These are phyloP conservation scores for Puffinus mauretanicus DNA, from an alignment of 2,113 vertebrate species.

Conservation along the genomic window DNA sequence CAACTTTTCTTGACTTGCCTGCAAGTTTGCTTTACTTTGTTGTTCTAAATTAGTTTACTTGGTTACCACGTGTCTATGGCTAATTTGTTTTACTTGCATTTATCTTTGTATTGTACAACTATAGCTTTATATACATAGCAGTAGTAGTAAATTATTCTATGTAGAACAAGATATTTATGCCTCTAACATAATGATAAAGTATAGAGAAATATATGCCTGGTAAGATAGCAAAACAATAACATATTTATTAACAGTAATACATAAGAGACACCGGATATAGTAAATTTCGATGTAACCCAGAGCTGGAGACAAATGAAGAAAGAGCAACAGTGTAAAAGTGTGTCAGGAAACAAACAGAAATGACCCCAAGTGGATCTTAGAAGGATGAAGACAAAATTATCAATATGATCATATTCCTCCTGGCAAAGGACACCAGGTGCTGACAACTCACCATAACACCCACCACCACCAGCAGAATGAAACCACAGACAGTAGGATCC, in stretches of 20 bases:
- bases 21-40: neutral
- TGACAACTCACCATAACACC: accelerated
- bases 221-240: neutral
- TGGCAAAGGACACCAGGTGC: neutral
- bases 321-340: neutral
- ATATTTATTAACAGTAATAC: neutral
- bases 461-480: neutral
- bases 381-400: neutral
- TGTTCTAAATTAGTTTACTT: neutral
- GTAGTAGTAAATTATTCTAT: neutral
- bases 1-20: neutral
- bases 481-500: neutral
- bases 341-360: neutral
- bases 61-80: accelerated
- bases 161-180: neutral
- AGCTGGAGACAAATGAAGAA: neutral
- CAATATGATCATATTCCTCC: neutral
- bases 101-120: neutral
- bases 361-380: neutral
- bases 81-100: neutral
- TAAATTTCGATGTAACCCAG: neutral
- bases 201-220: neutral
- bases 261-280: neutral
- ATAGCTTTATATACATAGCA: neutral
- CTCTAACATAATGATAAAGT: neutral